Evolutionary conservation across 1,140 invertebrate species (phyloP).

Genomic region (Hycleus cichorii): DNA sequence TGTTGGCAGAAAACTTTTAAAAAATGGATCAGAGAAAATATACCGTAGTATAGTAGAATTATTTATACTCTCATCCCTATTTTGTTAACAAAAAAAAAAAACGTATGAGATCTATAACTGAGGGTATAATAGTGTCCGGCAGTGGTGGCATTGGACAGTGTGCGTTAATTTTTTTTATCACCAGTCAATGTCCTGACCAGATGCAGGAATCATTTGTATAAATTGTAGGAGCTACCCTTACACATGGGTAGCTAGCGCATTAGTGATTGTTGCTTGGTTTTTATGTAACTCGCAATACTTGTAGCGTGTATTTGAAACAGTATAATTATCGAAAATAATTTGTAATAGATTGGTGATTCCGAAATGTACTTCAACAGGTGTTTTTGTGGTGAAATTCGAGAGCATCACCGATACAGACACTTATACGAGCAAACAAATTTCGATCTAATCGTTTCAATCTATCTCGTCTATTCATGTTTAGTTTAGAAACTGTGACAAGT

Average conservation of each 20-base stretch:
- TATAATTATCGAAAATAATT: not conserved
- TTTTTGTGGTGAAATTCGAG: not conserved
- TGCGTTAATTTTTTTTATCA: slow-evolving; percentile 14
- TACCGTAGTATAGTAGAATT: too few species aligned
- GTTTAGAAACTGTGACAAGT: slow-evolving; percentile 2
- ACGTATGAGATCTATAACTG: slow-evolving; percentile 20
- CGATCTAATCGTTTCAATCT: too few species aligned
- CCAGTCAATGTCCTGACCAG: slow-evolving; percentile 27
- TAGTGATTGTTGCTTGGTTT: not conserved
- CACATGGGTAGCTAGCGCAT: slow-evolving; percentile 19
- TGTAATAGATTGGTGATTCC: not conserved
- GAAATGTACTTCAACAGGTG: not conserved
- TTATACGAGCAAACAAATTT: too few species aligned
- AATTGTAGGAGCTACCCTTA: slow-evolving; percentile 22
- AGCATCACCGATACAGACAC: too few species aligned
- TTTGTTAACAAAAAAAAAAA: slow-evolving; percentile 1
- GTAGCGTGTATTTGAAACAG: not conserved
- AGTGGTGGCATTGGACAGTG: not conserved
- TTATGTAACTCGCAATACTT: not conserved
- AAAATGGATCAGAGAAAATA: slow-evolving; percentile 19
- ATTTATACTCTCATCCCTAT: too few species aligned
- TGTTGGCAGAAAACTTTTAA: slow-evolving; percentile 27
- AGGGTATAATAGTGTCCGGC: slow-evolving; percentile 26
- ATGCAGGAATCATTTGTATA: slow-evolving; percentile 20
- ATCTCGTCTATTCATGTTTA: too few species aligned